Base-by-base conservation (phyloP, 2,888 invertebrate species). In the Ptilodon capucinus region DNA sequence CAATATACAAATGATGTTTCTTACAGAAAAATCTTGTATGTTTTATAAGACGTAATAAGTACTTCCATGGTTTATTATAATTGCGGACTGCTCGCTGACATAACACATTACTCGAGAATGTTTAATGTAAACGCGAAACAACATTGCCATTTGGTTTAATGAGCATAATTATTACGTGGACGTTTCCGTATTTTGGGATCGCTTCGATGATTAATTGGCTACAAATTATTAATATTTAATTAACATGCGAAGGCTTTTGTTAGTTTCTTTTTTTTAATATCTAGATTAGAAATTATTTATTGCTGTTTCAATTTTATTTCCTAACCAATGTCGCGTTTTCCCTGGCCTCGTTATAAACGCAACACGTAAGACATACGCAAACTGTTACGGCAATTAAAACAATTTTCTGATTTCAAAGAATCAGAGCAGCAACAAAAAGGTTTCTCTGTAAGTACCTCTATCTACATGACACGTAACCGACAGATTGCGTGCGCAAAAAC, bases 401-500 rank as follows among this genome's bases (percentile, higher is more conserved):
- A 56, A 63, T 74, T 68, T 74, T 66, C 54, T 61, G 67, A 74
- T 75, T 76, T 64, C 74, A 78, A 72, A 65, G 57, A 78, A 77
- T 68, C 66, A 60, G 69, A 71, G 59, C 68, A 67, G 60, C 61
- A 63, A 71, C 64, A 65, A 68, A 74, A 69, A 74, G 70, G 60
- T 72, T 77, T 71, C 54, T 60, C 71, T 74, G 59, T 65, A 67
- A n/a, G n/a, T n/a, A n/a, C n/a, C 60, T 40, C 60, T 53, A 51
- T 49, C 60, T 65, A 46, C 68, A 68, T 68, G 64, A 59, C 70
- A 62, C 64, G 63, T 79, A 83, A 80, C 79, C 59, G 72, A 70
- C 72, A 67, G 76, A 78, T 86, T 81, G 86, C 85, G 84, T 86
- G 84, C 73, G 63, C 69, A 64, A 76, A 83, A 81, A 84, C 81